Base-by-base conservation (phyloP, 2,888 invertebrate species). In the Pyrochroa serraticornis region DNA sequence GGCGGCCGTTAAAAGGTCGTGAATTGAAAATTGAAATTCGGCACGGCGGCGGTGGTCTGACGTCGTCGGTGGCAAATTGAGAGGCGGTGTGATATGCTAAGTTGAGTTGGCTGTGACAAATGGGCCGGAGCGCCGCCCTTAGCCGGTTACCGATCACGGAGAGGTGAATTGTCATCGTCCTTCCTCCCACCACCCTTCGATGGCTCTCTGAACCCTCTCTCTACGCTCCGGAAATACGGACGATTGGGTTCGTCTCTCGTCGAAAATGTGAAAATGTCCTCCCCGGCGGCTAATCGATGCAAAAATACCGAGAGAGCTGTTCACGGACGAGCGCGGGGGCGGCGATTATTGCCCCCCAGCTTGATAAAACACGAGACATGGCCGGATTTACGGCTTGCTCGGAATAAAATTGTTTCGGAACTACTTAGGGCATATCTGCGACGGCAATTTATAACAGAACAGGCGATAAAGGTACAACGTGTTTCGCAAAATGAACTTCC, bases 91-190 rank as follows among this genome's bases (percentile, higher is more conserved):
- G 65, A 65, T 67, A 65, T 67, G 67, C 63, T 65, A 69, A 67
- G 64, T 67, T 63, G 64, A 64, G 60, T 62, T 65, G 66, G 54
- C 66, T 65, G 63, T 70, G 72, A 71, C 69, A 70, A 68, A 71
- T 66, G 66, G 69, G 65, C 63, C 60, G 65, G 60, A 65, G 67
- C 60, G 62, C 66, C 65, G 69, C 70, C 67, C 67, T 68, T 64
- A 60, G 77, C 72, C 81, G 82, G 30, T 83, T 81, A 57, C 81
- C 81, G 7, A 82, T 83, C 82, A 82, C 82, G 58, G 66, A 46
- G 64, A 66, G 68, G 67, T 67, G 62, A 67, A 67, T 67, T 65
- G 68, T 65, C 63, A 59, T 55, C 49, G 22, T 22, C n/a, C n/a
- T 22, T 22, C 22, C 22, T 5, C 22, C 22, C n/a, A n/a, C n/a